Conservation (phyloP, 2,888 invertebrate species). For the Phaonia tiefii region DNA sequence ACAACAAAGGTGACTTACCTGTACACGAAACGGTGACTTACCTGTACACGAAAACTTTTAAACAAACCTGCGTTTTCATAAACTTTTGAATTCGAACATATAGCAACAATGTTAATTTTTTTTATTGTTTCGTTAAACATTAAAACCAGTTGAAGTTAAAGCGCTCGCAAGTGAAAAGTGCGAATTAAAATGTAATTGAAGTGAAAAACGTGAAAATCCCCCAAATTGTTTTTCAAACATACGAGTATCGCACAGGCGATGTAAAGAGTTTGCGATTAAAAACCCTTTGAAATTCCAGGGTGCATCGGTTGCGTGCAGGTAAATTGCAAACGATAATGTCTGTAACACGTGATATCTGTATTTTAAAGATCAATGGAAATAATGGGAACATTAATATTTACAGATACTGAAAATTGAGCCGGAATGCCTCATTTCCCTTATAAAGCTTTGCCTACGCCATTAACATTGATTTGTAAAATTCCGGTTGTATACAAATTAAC, state of each 20-base stretch:
- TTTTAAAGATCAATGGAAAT: background rate
- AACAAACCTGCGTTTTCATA: background rate
- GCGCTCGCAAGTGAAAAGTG: conserved; percentile 23
- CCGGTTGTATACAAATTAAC: no score
- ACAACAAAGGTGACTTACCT: no score
- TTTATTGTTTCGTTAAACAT: conserved; percentile 39
- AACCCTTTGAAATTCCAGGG: conserved; percentile 1
- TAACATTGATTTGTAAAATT: no score
- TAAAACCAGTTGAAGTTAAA: conserved; percentile 40
- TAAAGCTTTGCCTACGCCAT: no score
- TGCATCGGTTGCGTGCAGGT: no score
- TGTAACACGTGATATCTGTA: no score
- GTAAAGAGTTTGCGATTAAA: conserved; percentile 24
- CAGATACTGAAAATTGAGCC: no score
- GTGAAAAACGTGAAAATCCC: conserved; percentile 40
- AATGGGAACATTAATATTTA: no score
- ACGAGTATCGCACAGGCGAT: background rate
- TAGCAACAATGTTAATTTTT: no score
- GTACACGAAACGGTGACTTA: no score
- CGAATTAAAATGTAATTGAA: conserved; percentile 53
- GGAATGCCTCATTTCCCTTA: no score
- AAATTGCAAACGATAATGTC: background rate
- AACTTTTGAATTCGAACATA: conserved; percentile 18
- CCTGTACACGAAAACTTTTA: no score
- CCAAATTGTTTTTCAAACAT: conserved; percentile 31